Percentiles rank a stretch among this genome's conserved stretches.
Evolutionary conservation across 2,888 invertebrate species (phyloP).

Genomic region (Allygus modestus): DNA sequence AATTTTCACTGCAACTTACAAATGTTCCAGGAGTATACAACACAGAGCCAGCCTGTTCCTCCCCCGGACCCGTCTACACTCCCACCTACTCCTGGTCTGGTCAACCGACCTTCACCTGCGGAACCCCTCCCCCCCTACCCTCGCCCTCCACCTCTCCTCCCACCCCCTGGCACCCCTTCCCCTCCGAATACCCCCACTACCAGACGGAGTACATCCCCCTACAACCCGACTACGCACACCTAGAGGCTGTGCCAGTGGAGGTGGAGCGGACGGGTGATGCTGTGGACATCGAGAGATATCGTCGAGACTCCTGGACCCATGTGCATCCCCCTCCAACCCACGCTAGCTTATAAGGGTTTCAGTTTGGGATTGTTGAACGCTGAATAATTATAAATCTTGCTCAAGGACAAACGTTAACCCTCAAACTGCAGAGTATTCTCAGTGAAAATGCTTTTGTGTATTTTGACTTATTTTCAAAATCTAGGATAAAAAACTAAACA

Average conservation of each 20-base stretch:
- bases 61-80: conserved; percentile 59
- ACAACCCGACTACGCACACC: conserved; percentile 53
- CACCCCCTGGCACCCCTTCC: conserved; percentile 57
- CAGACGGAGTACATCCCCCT: conserved; percentile 63
- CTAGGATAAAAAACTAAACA: too few species aligned
- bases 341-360: conserved; percentile 26
- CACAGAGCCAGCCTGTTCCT: conserved; percentile 51
- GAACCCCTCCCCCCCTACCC: conserved; percentile 45
- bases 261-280: conserved; percentile 13
- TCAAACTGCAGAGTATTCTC: too few species aligned
- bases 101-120: conserved; percentile 52
- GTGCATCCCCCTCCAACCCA: conserved; percentile 54
- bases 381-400: background rate
- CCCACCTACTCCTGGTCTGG: conserved; percentile 57
- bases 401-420: background rate
- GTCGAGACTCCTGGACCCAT: conserved; percentile 54
- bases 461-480: too few species aligned
- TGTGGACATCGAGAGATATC: conserved; percentile 50
- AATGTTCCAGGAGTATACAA: conserved; percentile 57
- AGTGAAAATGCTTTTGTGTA: too few species aligned
- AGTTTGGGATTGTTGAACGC: too few species aligned
- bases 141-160: conserved; percentile 44
- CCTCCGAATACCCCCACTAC: conserved; percentile 58
- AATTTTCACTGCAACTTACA: too few species aligned
- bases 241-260: conserved; percentile 42